Evolutionary conservation across 2,888 invertebrate species (phyloP).

Genomic region (Lacanobia wlatinum): DNA sequence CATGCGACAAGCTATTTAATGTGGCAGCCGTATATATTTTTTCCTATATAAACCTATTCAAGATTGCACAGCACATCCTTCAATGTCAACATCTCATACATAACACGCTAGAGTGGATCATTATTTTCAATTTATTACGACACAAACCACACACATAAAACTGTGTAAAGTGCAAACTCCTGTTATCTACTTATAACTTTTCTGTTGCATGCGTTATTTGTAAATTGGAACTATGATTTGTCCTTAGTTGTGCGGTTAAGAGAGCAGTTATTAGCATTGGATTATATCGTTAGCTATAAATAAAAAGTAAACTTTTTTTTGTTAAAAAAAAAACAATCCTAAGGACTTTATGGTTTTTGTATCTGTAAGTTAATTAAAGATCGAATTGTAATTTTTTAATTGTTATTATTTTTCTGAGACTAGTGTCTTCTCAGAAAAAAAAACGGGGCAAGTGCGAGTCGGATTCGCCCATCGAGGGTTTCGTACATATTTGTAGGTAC

Average conservation of each 20-base stretch:
- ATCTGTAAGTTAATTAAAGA: too few species aligned
- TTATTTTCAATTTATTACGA: slow-evolving; percentile 36
- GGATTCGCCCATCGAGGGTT: too few species aligned
- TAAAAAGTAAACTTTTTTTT: too few species aligned
- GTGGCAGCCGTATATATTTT: not conserved
- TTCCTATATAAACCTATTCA: not conserved
- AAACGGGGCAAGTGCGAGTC: too few species aligned
- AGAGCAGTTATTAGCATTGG: too few species aligned
- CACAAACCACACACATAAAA: slow-evolving; percentile 20
- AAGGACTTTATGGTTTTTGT: too few species aligned
- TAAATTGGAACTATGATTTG: not conserved
- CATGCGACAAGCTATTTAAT: not conserved
- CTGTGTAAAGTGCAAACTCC: slow-evolving; percentile 27
- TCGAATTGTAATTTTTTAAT: too few species aligned
- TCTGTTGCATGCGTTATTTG: slow-evolving; percentile 11
- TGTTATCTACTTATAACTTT: slow-evolving; percentile 23
- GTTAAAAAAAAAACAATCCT: too few species aligned
- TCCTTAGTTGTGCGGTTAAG: not conserved
- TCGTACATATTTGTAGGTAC: too few species aligned
- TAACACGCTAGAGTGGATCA: slow-evolving; percentile 13
- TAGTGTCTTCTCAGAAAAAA: too few species aligned
- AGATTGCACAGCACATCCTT: not conserved
- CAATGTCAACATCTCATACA: slow-evolving; percentile 20
- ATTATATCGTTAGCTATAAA: too few species aligned
- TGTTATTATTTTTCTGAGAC: too few species aligned